These are phyloP conservation scores for Elgaria multicarinata DNA, from an alignment of 2,113 vertebrate species.

Conservation along the genomic window DNA sequence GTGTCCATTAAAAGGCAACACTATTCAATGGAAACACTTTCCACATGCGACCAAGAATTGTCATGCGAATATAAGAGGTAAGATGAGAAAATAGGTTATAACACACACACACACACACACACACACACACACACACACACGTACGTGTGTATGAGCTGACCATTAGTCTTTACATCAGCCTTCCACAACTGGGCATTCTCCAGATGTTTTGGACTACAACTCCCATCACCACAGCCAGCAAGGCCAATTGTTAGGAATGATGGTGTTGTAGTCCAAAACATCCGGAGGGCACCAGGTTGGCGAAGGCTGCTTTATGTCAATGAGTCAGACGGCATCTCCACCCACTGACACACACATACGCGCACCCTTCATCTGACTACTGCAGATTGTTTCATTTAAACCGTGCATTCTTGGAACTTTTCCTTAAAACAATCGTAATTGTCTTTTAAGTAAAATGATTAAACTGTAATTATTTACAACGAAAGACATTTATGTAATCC, in stretches of 20 bases:
- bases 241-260: too few relatives aligned
- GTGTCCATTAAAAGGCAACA: background rate
- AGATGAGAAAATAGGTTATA: background rate
- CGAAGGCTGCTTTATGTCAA: background rate
- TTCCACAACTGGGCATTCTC: too few relatives aligned
- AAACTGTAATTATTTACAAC: constrained; percentile 13
- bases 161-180: background rate
- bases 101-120: background rate
- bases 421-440: background rate
- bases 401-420: background rate
- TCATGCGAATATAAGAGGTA: background rate
- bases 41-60: background rate
- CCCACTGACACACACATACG: too few relatives aligned
- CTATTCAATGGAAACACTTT: background rate
- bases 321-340: background rate
- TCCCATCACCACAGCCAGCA: too few relatives aligned
- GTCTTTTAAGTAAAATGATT: background rate
- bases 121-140: background rate
- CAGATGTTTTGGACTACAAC: too few relatives aligned
- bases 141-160: too few relatives aligned
- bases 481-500: background rate
- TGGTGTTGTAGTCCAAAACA: too few relatives aligned
- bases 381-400: background rate
- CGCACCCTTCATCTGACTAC: background rate
- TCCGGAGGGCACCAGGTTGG: too few relatives aligned